Percentiles rank a stretch among this genome's conserved stretches.
phyloP scores from a whole-genome alignment of 2,888 invertebrate species.

The Mermis nigrescens region DNA sequence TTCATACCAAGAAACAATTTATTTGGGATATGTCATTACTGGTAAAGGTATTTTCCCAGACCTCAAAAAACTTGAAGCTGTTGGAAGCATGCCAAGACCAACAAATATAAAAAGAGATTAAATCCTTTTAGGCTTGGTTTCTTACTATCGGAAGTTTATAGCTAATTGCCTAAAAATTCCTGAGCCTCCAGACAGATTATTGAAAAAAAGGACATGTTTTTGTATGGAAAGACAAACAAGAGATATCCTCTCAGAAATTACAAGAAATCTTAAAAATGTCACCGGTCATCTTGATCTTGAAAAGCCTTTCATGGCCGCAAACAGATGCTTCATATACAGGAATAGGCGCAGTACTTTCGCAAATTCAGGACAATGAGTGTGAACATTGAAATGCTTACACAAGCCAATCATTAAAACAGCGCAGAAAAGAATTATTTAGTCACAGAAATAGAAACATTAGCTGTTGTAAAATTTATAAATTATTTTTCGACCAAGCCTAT shows the following conservation, averaged over 20 bases:
- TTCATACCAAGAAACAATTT: background rate
- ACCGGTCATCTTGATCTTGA: constrained; percentile 4
- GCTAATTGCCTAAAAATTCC: background rate
- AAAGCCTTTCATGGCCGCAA: constrained; percentile 2
- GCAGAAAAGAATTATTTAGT: background rate
- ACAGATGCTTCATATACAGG: constrained; percentile 1
- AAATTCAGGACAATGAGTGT: background rate
- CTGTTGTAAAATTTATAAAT: background rate
- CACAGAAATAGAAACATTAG: too few species aligned
- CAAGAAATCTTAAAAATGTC: background rate
- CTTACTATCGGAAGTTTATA: background rate
- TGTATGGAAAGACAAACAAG: background rate
- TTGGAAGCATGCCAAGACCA: background rate
- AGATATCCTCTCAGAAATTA: background rate
- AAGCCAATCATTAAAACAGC: background rate
- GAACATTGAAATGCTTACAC: background rate
- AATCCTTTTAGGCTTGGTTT: background rate
- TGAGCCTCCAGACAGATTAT: background rate
- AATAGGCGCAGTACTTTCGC: constrained; percentile 1
- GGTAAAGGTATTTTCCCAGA: background rate
- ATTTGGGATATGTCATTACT: background rate
- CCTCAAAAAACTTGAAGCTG: background rate
- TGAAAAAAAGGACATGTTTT: background rate
- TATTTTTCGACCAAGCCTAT: background rate
- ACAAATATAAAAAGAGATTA: background rate